Conservation (phyloP, 2,113 vertebrate species). For the Theropithecus gelada region DNA sequence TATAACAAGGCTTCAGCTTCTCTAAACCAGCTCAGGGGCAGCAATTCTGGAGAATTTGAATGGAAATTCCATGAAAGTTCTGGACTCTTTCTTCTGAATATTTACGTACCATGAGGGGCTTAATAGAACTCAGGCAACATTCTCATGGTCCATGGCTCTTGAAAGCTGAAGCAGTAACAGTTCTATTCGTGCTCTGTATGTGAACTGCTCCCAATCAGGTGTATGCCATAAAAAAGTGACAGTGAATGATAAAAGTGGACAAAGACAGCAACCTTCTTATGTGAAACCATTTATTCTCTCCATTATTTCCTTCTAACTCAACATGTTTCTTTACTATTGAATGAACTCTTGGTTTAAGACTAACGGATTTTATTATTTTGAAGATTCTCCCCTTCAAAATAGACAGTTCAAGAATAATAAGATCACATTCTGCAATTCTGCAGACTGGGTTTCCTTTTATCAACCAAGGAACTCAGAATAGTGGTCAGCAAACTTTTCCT, state of each 20-base stretch:
- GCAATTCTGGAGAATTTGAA: background rate
- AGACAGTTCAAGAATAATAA: background rate
- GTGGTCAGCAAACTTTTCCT: background rate
- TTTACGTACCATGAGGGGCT: background rate
- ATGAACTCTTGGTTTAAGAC: background rate
- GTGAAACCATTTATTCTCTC: background rate
- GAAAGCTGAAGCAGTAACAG: background rate
- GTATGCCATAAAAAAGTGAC: background rate
- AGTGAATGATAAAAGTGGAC: background rate
- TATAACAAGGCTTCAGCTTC: background rate
- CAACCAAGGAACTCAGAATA: background rate
- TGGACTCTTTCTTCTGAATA: background rate
- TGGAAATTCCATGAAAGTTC: background rate
- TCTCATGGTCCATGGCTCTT: background rate
- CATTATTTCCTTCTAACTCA: background rate
- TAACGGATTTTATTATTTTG: background rate
- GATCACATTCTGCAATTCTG: background rate
- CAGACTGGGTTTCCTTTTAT: background rate
- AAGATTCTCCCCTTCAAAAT: background rate
- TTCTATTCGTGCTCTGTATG: background rate
- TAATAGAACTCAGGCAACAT: background rate
- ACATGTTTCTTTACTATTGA: background rate
- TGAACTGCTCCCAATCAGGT: background rate
- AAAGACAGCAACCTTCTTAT: background rate
- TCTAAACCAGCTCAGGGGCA: background rate